These are phyloP conservation scores for Malurus elegans DNA, from an alignment of 2,113 vertebrate species.

Conservation along the genomic window DNA sequence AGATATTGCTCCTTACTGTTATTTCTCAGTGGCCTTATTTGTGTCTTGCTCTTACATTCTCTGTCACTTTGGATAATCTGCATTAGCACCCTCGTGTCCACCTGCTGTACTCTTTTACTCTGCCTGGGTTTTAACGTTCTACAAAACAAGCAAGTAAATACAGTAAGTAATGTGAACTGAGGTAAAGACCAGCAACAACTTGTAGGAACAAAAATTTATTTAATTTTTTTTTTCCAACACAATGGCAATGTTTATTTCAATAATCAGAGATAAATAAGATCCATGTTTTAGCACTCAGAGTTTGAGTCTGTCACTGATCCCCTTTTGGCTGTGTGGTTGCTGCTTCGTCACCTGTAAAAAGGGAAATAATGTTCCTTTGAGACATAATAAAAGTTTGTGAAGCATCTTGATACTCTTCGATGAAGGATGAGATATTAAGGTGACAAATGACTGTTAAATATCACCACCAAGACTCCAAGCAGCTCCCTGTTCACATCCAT, in stretches of 20 bases:
- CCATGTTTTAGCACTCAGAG: fast-evolving
- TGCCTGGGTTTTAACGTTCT: neutral
- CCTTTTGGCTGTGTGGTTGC: no score
- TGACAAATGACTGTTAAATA: neutral
- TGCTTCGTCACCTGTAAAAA: neutral
- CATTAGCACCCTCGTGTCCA: neutral
- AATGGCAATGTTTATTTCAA: neutral
- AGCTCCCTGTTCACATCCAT: neutral
- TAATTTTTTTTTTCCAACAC: neutral
- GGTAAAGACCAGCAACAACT: neutral
- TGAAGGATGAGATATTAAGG: neutral
- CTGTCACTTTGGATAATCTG: neutral
- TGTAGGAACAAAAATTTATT: neutral
- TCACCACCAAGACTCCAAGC: neutral
- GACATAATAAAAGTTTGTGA: neutral
- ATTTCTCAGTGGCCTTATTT: neutral
- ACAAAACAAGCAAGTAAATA: neutral
- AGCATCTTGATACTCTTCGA: neutral
- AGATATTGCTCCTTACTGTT: neutral
- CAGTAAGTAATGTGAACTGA: neutral
- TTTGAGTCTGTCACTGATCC: neutral
- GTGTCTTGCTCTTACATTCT: neutral
- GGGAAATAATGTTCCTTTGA: neutral
- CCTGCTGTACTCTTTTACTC: neutral
- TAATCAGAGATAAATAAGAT: neutral